Evolutionary conservation across 2,113 vertebrate genomes (phyloP).

Genomic region (Gallinago media): DNA sequence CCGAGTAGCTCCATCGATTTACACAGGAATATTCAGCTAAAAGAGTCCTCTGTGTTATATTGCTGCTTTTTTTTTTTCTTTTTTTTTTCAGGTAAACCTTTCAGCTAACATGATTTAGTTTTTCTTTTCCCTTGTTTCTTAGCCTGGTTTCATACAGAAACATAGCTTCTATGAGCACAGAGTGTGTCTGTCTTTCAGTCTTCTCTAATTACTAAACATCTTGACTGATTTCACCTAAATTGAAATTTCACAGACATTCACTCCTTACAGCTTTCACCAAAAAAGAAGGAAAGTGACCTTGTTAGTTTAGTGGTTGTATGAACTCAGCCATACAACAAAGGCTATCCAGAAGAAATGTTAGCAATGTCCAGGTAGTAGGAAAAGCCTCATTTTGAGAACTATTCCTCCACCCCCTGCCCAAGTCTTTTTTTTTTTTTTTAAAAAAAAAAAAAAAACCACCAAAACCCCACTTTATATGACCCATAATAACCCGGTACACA

Average conservation of each 20-base stretch:
- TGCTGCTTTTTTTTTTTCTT: neutral
- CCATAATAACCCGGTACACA: rapidly evolving
- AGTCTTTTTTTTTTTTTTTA: neutral
- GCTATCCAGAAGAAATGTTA: neutral
- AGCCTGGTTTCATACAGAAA: neutral
- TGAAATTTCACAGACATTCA: neutral
- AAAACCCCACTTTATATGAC: rapidly evolving
- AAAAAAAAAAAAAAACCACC: rapidly evolving
- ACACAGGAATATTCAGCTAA: neutral
- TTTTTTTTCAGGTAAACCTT: neutral
- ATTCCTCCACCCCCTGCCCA: rapidly evolving
- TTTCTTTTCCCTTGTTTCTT: neutral
- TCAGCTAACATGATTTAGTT: neutral
- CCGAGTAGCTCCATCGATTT: slow-evolving; percentile 23
- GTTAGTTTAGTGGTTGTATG: neutral
- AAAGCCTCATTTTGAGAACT: neutral
- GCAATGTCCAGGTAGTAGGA: neutral
- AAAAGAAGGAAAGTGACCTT: neutral
- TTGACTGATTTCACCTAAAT: neutral
- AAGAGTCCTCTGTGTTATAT: neutral
- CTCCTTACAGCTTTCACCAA: neutral
- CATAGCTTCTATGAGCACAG: neutral
- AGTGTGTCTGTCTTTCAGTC: neutral
- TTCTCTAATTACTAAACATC: neutral
- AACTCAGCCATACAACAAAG: neutral